Evolutionary conservation across 2,113 vertebrate genomes (phyloP), one percentile per base, ranked within the genome.

Genomic region (Cyprinodon variegatus): DNA sequence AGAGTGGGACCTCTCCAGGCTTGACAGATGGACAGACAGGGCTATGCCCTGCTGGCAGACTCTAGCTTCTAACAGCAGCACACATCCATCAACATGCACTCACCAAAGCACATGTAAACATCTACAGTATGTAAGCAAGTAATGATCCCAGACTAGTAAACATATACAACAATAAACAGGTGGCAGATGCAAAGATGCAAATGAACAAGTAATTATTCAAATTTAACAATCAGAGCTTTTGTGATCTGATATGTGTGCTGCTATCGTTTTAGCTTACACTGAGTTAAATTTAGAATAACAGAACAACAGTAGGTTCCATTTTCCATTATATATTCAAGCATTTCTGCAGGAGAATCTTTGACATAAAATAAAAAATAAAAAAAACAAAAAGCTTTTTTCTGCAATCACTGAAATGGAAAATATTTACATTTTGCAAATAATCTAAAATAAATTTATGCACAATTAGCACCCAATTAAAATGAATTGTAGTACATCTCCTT

Each of bases 11-110:
- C 76, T 90, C 79, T 87, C 85, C 80, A 87, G 81, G 72, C 75
- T 41, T 86, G 91, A 93, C 89, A 91, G 91, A 91, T 88, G 87
- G 88, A 89, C 74, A 63, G 88, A 91, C 87, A 71, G 78, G 77
- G 86, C 84, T 77, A 8, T 65, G 75, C 77, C 83, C 89, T 64
- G 4, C 69, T 64, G 87, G 69, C 82, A 61, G 68, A 14, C 76
- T 79, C 70, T 39, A 71, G 72, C 68, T 79, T 76, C 65, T 12
- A 59, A 85, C 64, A 74, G 77, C 74, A 48, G 76, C 57, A 40
- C 64, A 68, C 29, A 76, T 70, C 76, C 73, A 73, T 70, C 59
- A 38, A 39, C 36, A 9, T 41, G 37, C 74, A 39, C 65, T 22
- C 36, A 4, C 72, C 40, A 20, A 63, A 63, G 40, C n/a, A 39